Percentiles rank a stretch among this genome's conserved stretches.
Evolutionary conservation across 2,113 vertebrate species (phyloP).

Genomic region (Eublepharis macularius): DNA sequence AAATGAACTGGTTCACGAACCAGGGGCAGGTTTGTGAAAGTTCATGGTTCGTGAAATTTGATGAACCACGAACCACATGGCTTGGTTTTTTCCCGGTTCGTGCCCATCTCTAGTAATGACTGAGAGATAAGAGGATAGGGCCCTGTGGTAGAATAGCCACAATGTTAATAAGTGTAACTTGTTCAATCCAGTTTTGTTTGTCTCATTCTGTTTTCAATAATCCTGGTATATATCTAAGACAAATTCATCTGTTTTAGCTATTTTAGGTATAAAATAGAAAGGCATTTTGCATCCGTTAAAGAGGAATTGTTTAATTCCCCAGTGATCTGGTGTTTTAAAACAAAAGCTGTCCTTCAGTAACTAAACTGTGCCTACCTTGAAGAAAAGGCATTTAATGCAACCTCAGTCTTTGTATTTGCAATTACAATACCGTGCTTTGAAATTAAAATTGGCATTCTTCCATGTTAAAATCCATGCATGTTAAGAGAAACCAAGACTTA

Average conservation of each 20-base stretch:
- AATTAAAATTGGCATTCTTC: constrained; percentile 1
- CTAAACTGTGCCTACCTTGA: neutral
- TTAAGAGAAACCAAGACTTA: neutral
- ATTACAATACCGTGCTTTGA: neutral
- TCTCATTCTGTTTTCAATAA: neutral
- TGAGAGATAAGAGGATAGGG: neutral
- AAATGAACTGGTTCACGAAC: no score
- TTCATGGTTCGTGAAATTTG: no score
- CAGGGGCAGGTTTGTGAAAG: no score
- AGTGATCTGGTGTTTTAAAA: neutral
- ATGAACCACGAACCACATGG: no score
- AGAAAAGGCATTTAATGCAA: neutral
- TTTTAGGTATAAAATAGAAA: neutral
- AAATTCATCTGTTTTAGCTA: neutral
- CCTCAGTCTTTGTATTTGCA: neutral
- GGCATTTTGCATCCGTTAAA: neutral
- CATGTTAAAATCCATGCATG: neutral
- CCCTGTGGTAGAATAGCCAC: neutral
- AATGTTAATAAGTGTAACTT: neutral
- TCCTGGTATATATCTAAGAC: neutral
- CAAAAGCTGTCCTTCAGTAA: neutral
- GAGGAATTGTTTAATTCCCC: neutral
- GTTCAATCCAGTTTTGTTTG: neutral
- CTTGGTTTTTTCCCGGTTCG: no score
- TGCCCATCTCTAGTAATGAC: no score